Conservation (phyloP, 2,888 invertebrate genomes). For the Drosophila macrospina region DNA sequence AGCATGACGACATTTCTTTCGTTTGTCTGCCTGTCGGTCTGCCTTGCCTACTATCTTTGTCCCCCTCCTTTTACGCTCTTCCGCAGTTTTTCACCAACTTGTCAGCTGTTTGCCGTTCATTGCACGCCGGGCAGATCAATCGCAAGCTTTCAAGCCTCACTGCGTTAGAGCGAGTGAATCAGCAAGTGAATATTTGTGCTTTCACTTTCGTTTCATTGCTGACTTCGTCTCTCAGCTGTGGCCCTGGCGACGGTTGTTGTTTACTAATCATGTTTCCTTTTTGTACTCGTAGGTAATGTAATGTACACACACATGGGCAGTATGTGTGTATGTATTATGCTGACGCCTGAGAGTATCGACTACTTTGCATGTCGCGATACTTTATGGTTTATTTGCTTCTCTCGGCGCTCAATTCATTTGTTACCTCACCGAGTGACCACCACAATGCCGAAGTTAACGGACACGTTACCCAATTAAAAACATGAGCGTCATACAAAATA, state of each 20-base stretch:
- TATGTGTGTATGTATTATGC: not conserved
- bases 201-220: conserved; percentile 68
- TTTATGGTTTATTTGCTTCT: conserved; percentile 47
- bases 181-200: conserved; percentile 39
- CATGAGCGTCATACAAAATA: conserved; percentile 32
- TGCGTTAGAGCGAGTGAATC: conserved; percentile 30
- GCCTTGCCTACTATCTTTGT: conserved; percentile 16
- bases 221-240: conserved; percentile 11
- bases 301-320: not conserved
- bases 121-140: conserved; percentile 69
- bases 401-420: conserved; percentile 41
- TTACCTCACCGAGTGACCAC: conserved; percentile 53
- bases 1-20: conserved; percentile 52
- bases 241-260: conserved; percentile 35
- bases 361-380: conserved; percentile 67
- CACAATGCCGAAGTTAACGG: conserved; percentile 52
- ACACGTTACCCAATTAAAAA: conserved; percentile 66
- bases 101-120: conserved; percentile 66
- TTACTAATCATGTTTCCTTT: conserved; percentile 37
- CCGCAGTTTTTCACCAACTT: conserved; percentile 51
- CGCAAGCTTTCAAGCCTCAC: conserved; percentile 57
- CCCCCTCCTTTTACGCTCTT: conserved; percentile 35
- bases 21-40: conserved; percentile 8
- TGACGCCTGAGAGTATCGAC: conserved; percentile 35
- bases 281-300: conserved; percentile 6